Conservation (phyloP, 2,797 vertebrate species). For the Diplodus sargus region DNA sequence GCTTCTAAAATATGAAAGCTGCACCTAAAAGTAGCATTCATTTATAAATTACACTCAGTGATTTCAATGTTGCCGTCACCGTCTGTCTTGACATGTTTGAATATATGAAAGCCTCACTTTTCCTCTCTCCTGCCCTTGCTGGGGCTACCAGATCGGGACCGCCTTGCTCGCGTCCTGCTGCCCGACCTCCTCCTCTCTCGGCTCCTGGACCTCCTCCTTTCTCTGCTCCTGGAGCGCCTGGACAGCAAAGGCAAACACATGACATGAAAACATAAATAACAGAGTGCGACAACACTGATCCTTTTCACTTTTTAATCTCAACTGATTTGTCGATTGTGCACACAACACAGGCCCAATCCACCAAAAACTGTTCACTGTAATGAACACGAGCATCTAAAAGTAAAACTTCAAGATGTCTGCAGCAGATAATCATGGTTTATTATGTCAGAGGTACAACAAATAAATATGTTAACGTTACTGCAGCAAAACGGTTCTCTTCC, state of each 20-base stretch:
- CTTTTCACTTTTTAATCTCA: not conserved
- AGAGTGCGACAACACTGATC: not conserved
- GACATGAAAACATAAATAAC: not conserved
- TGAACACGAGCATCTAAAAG: not conserved
- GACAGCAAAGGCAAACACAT: conserved; percentile 3
- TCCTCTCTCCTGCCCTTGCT: conserved; percentile 92
- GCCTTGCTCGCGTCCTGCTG: conserved; percentile 89
- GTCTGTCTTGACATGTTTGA: not conserved
- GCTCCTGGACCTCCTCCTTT: conserved; percentile 91
- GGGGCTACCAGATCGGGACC: conserved; percentile 90
- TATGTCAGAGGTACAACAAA: not conserved
- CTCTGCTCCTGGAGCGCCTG: conserved; percentile 95
- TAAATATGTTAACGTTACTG: not conserved
- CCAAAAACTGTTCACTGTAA: not conserved
- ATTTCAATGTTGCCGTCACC: no score
- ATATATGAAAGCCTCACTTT: conserved; percentile 79
- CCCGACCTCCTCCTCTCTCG: conserved; percentile 91
- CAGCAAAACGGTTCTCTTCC: not conserved
- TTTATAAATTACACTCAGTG: not conserved
- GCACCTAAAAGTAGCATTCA: not conserved
- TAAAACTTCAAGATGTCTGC: not conserved
- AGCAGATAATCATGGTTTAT: not conserved
- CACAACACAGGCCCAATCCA: not conserved
- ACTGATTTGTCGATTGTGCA: not conserved
- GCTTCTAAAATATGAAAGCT: not conserved